Conservation (phyloP, 2,888 invertebrate genomes). For the Cephus pulcher region DNA sequence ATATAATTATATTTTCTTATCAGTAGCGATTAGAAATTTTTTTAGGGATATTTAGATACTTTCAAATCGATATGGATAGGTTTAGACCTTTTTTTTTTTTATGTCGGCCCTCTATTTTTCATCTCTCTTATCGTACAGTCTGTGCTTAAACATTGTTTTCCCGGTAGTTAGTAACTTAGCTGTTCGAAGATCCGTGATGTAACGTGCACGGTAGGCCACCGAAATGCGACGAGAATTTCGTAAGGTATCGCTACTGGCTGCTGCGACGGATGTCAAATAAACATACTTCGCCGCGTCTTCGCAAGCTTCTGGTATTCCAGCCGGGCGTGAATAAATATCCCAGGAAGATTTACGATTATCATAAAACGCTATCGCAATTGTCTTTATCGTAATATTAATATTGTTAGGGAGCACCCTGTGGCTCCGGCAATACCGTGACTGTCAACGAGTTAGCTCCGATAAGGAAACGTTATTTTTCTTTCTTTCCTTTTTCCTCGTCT, state of each 20-base stretch:
- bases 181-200: not conserved
- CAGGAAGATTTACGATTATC: constrained; percentile 13
- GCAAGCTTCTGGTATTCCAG: not conserved
- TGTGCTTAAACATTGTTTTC: not conserved
- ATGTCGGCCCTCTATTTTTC: not conserved
- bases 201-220: not conserved
- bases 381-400: constrained; percentile 18
- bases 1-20: not conserved
- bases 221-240: not conserved
- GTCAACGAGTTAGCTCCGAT: constrained; percentile 15
- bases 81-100: not conserved
- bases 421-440: not conserved
- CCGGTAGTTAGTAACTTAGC: not conserved
- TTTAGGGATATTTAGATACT: not conserved
- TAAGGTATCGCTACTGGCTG: not conserved
- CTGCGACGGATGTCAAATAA: not conserved
- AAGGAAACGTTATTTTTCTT: constrained; percentile 2
- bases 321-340: constrained; percentile 10
- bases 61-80: not conserved
- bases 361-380: constrained; percentile 6
- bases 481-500: not conserved
- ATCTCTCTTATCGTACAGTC: no score
- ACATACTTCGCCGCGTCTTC: not conserved
- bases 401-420: not conserved
- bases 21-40: not conserved